phyloP scores from a whole-genome alignment of 2,113 vertebrate species.

The Cryptoleucopteryx plumbea region DNA sequence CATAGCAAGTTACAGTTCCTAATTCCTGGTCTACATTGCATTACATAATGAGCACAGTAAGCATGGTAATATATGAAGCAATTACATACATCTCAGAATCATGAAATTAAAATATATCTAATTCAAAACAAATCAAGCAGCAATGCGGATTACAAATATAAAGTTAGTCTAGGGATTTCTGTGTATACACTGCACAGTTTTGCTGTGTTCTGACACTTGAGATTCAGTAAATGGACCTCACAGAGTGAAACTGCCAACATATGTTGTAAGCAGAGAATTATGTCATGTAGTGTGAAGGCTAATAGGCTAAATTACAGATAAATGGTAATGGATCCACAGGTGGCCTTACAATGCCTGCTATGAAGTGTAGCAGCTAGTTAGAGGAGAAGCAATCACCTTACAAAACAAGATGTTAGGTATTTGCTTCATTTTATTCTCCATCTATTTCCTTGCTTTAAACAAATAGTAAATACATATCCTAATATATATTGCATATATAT shows the following conservation, averaged over 20 bases:
- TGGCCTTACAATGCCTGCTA: background rate
- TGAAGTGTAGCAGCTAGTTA: background rate
- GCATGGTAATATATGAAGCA: background rate
- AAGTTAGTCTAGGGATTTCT: background rate
- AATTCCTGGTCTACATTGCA: background rate
- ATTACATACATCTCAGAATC: background rate
- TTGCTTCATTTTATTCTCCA: background rate
- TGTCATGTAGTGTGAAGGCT: conserved; percentile 8
- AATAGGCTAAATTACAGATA: background rate
- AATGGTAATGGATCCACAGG: background rate
- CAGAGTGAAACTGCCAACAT: background rate
- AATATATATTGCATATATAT: background rate
- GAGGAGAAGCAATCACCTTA: background rate
- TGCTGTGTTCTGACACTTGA: background rate
- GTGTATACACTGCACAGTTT: background rate
- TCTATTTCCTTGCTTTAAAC: background rate
- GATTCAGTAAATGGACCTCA: background rate
- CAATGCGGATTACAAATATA: background rate
- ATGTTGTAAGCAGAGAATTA: background rate
- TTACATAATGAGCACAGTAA: background rate
- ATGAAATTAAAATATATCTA: background rate
- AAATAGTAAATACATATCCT: background rate
- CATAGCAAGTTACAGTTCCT: background rate
- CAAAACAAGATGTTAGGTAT: background rate
- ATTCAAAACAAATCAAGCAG: conserved; percentile 1